Evolutionary conservation across 2,113 vertebrate genomes (phyloP).

Genomic region (Clinocottus analis): DNA sequence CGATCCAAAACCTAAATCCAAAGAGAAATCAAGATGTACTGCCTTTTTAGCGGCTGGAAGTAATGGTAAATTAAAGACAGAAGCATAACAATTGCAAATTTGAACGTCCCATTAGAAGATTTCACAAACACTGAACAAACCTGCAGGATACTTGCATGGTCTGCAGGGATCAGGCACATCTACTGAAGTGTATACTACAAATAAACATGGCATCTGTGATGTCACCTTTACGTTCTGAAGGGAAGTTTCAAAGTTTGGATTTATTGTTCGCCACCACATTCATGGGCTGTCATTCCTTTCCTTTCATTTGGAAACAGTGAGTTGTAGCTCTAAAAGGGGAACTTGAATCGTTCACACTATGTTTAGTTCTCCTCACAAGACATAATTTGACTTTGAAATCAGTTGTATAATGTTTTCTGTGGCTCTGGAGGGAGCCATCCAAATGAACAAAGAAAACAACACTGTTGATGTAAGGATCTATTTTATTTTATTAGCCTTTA

Average conservation of each 20-base stretch:
- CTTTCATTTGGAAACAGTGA: background rate
- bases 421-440: background rate
- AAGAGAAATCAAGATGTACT: slow-evolving; percentile 49
- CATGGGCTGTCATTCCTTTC: no score
- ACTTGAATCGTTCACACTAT: background rate
- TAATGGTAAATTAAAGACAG: slow-evolving; percentile 20
- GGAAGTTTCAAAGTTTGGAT: background rate
- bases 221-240: background rate
- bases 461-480: background rate
- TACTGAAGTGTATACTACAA: background rate
- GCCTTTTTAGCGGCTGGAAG: slow-evolving; percentile 22
- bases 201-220: background rate
- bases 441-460: background rate
- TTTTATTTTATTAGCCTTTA: no score
- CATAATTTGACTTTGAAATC: background rate
- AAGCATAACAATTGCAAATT: background rate
- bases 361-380: background rate
- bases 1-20: slow-evolving; percentile 17
- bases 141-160: background rate
- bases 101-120: no score
- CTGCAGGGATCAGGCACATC: background rate
- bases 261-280: no score
- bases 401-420: background rate
- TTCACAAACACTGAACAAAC: background rate
- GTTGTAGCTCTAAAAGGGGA: background rate